Evolutionary conservation across 2,888 invertebrate genomes (phyloP).

Genomic region (Aphodius sticticus): DNA sequence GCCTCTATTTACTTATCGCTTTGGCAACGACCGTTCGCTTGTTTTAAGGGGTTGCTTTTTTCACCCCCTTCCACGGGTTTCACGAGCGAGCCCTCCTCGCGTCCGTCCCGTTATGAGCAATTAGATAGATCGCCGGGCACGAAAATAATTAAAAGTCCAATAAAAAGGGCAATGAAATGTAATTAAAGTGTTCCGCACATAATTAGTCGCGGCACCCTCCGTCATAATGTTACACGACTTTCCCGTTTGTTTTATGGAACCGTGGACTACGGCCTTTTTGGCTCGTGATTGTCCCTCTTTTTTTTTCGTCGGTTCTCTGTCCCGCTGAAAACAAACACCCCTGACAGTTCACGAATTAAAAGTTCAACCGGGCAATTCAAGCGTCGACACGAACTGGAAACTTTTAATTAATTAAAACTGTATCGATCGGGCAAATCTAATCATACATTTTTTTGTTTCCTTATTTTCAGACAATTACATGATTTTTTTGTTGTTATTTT

Average conservation of each 20-base stretch:
- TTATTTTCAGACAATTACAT: too few relatives aligned
- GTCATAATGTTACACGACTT: constrained; percentile 42
- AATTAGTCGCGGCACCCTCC: constrained; percentile 45
- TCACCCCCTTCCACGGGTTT: background rate
- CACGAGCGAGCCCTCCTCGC: background rate
- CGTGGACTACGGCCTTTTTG: constrained; percentile 10
- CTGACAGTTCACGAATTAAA: constrained; percentile 25
- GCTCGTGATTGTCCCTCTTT: background rate
- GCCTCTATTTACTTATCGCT: too few relatives aligned
- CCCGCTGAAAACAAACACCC: background rate
- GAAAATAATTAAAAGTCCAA: constrained; percentile 47
- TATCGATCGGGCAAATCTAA: constrained; percentile 5
- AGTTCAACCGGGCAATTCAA: constrained; percentile 12
- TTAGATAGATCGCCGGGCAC: constrained; percentile 38
- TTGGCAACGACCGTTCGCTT: too few relatives aligned
- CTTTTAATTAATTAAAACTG: constrained; percentile 25
- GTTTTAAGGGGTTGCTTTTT: too few relatives aligned
- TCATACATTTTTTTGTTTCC: background rate
- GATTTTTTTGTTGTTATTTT: too few relatives aligned
- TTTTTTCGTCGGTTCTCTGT: background rate
- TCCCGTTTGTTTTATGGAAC: constrained; percentile 23
- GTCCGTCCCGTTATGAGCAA: constrained; percentile 38
- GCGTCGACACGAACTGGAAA: constrained; percentile 13
- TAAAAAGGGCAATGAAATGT: constrained; percentile 49
- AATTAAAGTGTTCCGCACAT: constrained; percentile 49